These are phyloP conservation scores for Knipowitschia caucasica DNA, from an alignment of 2,797 vertebrate species.

Conservation along the genomic window DNA sequence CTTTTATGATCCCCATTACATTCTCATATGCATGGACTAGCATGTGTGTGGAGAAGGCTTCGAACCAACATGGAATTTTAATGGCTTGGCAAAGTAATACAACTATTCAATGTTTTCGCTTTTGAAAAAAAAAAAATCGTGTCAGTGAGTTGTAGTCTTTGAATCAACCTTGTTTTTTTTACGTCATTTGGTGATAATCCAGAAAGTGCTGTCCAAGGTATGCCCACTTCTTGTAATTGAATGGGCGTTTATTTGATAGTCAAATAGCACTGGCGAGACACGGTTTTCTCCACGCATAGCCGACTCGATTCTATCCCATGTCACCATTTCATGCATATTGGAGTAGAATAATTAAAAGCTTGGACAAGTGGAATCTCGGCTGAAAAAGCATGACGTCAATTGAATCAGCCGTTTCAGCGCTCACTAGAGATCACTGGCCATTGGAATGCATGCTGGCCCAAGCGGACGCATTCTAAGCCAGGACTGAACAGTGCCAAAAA, in stretches of 20 bases:
- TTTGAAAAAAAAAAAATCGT: background rate
- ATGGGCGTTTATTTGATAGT: background rate
- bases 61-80: background rate
- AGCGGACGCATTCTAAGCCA: background rate
- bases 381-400: conserved; percentile 1
- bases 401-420: background rate
- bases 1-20: background rate
- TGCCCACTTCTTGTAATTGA: background rate
- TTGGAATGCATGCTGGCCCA: background rate
- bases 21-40: background rate
- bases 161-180: background rate
- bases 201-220: background rate
- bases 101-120: too few species aligned
- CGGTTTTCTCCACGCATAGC: background rate
- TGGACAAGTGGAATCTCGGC: background rate
- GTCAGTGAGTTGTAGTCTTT: background rate
- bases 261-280: background rate
- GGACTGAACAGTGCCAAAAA: background rate
- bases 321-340: conserved; percentile 3
- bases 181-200: background rate
- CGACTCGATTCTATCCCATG: background rate
- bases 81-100: background rate
- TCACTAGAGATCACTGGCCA: background rate
- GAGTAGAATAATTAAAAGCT: background rate
- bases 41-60: background rate